Base-by-base conservation (phyloP, 1,140 invertebrate species). In the Drosophila virilis region DNA sequence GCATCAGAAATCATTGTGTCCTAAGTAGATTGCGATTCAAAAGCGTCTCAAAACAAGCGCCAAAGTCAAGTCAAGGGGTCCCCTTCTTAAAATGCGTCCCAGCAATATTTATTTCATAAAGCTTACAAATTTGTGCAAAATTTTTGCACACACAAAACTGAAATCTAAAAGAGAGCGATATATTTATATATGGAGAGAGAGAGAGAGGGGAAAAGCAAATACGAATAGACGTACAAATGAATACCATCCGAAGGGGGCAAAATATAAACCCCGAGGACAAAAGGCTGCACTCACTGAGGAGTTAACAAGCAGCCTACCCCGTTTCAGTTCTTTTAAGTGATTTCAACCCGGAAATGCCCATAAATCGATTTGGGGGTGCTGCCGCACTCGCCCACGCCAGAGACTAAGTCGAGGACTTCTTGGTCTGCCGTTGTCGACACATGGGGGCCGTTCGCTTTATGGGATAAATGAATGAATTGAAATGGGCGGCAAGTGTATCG, bases 321-420 rank as follows among this genome's bases (percentile, higher is more conserved):
- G 32, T 57, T 55, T 55, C 51, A 40, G 68, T 67, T 65, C 76
- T 79, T 86, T 82, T 89, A 86, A 86, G 83, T 83, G 83, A 86
- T 86, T 86, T 86, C 79, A 89, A 88, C 83, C 83, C 83, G 83
- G 83, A 86, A 86, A 83, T 86, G 79, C 76, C 83, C 83, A 89
- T 86, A 86, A 86, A 86, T 86, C 83, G 83, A 86, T 86, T 88
- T 66, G 62, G 64, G 46, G 71, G 77, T 38, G 64, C 60, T 40
- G 66, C 8, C 55, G 58, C 32, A 38, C 8, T 0, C 28, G n/a
- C 35, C 28, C 45, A 45, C n/a, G 8, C 12, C 8, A 33, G 33
- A 10, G 37, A 35, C 50, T 37, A 55, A 70, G 17, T 43, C 66
- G 38, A 51, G 52, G 59, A 69, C 59, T 38, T 48, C 51, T 60